Percentiles rank a stretch among this genome's conserved stretches.
Evolutionary conservation across 2,113 vertebrate genomes (phyloP).

Genomic region (Tor tambroides): DNA sequence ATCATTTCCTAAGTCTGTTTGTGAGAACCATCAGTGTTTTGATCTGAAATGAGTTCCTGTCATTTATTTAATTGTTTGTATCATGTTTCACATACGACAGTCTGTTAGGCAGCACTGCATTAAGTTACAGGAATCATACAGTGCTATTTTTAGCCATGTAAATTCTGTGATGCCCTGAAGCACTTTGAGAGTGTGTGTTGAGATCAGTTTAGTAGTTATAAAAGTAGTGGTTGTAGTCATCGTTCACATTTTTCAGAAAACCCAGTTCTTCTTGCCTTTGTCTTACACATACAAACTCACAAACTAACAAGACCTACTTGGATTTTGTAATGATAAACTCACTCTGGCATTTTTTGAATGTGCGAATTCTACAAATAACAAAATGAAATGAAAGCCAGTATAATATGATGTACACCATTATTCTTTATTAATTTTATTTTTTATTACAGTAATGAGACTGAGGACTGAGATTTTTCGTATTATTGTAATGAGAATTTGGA

Average conservation of each 20-base stretch:
- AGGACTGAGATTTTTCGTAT: neutral
- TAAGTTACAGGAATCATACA: slow-evolving; percentile 20
- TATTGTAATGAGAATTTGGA: neutral
- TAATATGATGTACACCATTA: neutral
- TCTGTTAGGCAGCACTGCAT: neutral
- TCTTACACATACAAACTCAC: neutral
- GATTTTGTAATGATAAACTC: neutral
- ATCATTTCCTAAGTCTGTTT: neutral
- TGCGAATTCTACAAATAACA: neutral
- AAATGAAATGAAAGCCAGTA: neutral
- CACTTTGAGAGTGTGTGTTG: neutral
- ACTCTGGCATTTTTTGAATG: neutral
- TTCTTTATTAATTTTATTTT: neutral
- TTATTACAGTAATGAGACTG: neutral
- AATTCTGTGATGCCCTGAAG: neutral
- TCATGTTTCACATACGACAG: slow-evolving; percentile 35
- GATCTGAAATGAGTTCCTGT: slow-evolving; percentile 21
- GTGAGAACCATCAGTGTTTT: neutral
- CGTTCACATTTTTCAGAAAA: neutral
- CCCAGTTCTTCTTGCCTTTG: neutral
- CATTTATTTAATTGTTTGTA: slow-evolving; percentile 20
- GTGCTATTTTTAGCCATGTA: slow-evolving; percentile 16
- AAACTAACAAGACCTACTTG: neutral
- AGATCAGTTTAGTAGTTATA: neutral
- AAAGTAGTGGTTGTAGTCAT: neutral